Conservation (phyloP, 1,140 invertebrate species). For the Megathymus violae region DNA sequence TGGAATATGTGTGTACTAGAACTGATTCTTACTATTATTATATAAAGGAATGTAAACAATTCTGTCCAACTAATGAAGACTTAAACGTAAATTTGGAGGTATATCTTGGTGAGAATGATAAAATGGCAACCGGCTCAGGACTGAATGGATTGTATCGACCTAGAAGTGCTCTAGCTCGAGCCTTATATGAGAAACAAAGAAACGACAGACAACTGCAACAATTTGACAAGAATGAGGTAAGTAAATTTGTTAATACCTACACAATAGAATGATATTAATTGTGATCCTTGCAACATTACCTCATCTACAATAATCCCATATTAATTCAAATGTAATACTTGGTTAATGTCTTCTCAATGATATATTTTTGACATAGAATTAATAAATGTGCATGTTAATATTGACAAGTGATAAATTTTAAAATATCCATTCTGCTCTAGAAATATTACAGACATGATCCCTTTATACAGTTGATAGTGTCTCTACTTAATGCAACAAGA, state of each 20-base stretch:
- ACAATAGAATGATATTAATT: no score
- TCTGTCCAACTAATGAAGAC: conserved; percentile 56
- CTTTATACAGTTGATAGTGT: no score
- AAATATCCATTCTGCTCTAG: no score
- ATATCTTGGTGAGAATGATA: conserved; percentile 42
- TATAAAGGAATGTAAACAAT: conserved; percentile 58
- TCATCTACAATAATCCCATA: no score
- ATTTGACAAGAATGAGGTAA: conserved; percentile 88
- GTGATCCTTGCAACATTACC: no score
- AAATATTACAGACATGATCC: no score
- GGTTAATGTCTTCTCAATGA: no score
- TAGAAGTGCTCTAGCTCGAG: conserved; percentile 86
- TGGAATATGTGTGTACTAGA: conserved; percentile 37
- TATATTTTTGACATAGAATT: no score
- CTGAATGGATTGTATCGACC: conserved; percentile 79
- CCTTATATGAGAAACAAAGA: conserved; percentile 88
- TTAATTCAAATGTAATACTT: no score
- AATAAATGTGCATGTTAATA: no score
- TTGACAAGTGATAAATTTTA: no score
- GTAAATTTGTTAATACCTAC: conserved; percentile 53
- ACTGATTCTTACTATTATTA: conserved; percentile 62
- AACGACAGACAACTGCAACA: conserved; percentile 86
- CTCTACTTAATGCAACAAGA: no score
- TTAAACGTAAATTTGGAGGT: conserved; percentile 45
- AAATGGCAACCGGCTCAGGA: conserved; percentile 61